phyloP scores from a whole-genome alignment of 2,888 invertebrate genomes.

The Leucophenga montana region DNA sequence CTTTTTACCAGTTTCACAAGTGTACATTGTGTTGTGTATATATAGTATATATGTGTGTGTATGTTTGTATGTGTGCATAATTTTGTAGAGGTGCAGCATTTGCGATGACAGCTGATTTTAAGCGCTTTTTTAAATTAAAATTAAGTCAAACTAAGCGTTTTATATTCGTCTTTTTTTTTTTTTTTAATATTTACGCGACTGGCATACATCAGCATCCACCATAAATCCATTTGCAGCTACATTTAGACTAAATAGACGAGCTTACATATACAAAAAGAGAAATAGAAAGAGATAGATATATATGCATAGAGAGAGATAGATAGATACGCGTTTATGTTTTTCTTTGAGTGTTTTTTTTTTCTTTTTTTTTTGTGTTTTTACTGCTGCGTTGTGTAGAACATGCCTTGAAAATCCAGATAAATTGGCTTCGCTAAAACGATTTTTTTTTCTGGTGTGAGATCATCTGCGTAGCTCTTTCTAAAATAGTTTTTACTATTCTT shows the following conservation, averaged over 20 bases:
- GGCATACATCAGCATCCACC: conserved; percentile 36
- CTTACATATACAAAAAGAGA: conserved; percentile 14
- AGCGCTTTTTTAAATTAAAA: no score
- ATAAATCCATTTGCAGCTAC: conserved; percentile 48
- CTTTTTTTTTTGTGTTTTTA: neutral
- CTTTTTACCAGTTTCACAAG: conserved; percentile 13
- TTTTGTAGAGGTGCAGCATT: neutral
- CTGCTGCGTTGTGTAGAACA: neutral
- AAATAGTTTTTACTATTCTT: neutral
- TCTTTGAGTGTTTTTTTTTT: neutral
- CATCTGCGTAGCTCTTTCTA: neutral
- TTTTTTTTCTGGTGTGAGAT: neutral
- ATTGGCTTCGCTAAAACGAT: no score
- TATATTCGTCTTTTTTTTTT: neutral
- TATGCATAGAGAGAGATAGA: conserved; percentile 7
- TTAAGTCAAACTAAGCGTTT: no score
- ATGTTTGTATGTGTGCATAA: neutral
- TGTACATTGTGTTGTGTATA: neutral
- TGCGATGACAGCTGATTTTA: no score
- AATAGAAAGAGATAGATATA: conserved; percentile 33
- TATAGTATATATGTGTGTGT: neutral
- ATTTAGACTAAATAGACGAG: conserved; percentile 29
- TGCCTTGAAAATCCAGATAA: neutral
- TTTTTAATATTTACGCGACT: neutral
- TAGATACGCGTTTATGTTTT: neutral